Evolutionary conservation across 1,140 invertebrate genomes (phyloP).

Genomic region (Pseudomyrmex gracilis): DNA sequence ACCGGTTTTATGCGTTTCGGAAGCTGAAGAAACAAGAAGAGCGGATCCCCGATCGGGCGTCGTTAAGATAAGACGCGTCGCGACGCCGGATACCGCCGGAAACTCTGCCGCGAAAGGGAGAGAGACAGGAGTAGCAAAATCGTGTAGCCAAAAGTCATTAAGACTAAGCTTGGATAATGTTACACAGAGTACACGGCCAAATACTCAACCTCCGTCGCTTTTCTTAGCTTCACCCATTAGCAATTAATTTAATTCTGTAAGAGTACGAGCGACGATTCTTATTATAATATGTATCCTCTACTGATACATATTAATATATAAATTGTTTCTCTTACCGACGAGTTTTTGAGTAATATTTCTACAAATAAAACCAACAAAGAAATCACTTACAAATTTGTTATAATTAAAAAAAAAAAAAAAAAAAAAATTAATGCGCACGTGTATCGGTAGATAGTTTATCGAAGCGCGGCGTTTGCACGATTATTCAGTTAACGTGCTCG

Average conservation of each 20-base stretch:
- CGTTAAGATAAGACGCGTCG: conserved; percentile 74
- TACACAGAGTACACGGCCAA: conserved; percentile 24
- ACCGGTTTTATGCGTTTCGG: conserved; percentile 78
- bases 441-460: conserved; percentile 27
- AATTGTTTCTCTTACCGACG: no score
- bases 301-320: no score
- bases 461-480: conserved; percentile 22
- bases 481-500: conserved; percentile 23
- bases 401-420: background rate
- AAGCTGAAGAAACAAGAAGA: conserved; percentile 79
- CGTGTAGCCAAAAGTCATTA: conserved; percentile 74
- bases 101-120: conserved; percentile 8
- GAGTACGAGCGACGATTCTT: background rate
- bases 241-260: no score
- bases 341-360: no score
- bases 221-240: no score
- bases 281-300: no score
- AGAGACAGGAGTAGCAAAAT: conserved; percentile 23
- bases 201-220: conserved; percentile 11
- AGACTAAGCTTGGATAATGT: conserved; percentile 62
- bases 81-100: conserved; percentile 48
- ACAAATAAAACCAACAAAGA: no score
- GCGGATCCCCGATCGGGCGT: conserved; percentile 62
- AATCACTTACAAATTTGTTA: background rate
- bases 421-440: background rate